Evolutionary conservation across 2,888 invertebrate genomes (phyloP).

Genomic region (Sarcophaga caerulescens): DNA sequence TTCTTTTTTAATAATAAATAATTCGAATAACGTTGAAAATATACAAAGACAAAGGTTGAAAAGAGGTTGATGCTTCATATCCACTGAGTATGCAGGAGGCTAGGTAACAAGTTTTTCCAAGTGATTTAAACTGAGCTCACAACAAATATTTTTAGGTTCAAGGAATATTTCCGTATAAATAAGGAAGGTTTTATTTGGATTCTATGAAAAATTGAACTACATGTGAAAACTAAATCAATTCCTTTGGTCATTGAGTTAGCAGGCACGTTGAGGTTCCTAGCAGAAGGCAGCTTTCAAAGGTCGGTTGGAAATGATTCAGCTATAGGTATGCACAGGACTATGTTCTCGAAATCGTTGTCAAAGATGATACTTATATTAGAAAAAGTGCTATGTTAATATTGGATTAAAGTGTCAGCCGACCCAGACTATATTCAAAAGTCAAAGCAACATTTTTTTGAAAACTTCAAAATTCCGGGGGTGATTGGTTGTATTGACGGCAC

Average conservation of each 20-base stretch:
- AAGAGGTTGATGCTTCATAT: too few relatives aligned
- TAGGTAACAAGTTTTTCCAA: too few relatives aligned
- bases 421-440: constrained; percentile 14
- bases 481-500: constrained; percentile 37
- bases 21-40: too few relatives aligned
- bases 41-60: too few relatives aligned
- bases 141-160: too few relatives aligned
- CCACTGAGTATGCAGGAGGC: too few relatives aligned
- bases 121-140: too few relatives aligned
- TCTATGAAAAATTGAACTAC: background rate
- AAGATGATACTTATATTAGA: background rate
- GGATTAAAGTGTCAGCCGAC: constrained; percentile 10
- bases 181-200: background rate
- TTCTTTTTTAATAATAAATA: too few relatives aligned
- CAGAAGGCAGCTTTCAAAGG: constrained; percentile 5
- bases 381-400: constrained; percentile 23
- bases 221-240: background rate
- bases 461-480: constrained; percentile 35
- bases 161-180: too few relatives aligned
- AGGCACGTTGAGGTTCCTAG: constrained; percentile 22
- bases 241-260: constrained; percentile 6
- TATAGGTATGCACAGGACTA: constrained; percentile 14
- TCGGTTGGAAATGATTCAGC: constrained; percentile 16
- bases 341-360: constrained; percentile 1
- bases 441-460: constrained; percentile 31